Evolutionary conservation across 2,113 vertebrate species (phyloP).

Genomic region (Rhinopomastus cyanomelas): DNA sequence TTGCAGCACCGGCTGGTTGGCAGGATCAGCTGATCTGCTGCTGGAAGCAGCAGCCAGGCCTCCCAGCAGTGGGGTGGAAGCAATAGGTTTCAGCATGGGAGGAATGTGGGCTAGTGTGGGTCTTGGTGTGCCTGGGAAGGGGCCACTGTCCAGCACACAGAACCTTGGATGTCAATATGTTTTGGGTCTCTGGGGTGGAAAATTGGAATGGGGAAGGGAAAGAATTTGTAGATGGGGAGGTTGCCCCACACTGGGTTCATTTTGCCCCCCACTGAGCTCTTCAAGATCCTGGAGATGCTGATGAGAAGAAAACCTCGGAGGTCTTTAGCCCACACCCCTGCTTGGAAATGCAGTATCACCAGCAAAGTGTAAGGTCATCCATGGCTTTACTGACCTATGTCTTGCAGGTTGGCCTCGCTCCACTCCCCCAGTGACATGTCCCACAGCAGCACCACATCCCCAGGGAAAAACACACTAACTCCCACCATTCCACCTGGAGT

Average conservation of each 20-base stretch:
- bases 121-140: rapidly evolving
- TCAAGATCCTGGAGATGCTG: neutral
- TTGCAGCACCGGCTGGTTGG: neutral
- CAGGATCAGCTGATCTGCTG: conserved; percentile 34
- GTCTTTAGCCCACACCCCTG: neutral
- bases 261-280: too few relatives aligned
- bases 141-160: neutral
- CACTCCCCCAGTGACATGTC: neutral
- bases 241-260: neutral
- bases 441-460: neutral
- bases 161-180: too few relatives aligned
- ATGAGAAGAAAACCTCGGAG: neutral
- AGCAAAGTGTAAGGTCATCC: neutral
- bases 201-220: rapidly evolving
- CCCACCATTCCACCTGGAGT: neutral
- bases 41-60: neutral
- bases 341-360: neutral
- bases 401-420: neutral
- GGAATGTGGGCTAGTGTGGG: rapidly evolving
- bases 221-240: neutral
- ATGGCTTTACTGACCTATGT: neutral
- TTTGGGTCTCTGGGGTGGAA: neutral
- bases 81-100: rapidly evolving
- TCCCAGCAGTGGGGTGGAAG: rapidly evolving
- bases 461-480: rapidly evolving